phyloP scores from a whole-genome alignment of 2,113 vertebrate genomes.

The Heterotis niloticus region DNA sequence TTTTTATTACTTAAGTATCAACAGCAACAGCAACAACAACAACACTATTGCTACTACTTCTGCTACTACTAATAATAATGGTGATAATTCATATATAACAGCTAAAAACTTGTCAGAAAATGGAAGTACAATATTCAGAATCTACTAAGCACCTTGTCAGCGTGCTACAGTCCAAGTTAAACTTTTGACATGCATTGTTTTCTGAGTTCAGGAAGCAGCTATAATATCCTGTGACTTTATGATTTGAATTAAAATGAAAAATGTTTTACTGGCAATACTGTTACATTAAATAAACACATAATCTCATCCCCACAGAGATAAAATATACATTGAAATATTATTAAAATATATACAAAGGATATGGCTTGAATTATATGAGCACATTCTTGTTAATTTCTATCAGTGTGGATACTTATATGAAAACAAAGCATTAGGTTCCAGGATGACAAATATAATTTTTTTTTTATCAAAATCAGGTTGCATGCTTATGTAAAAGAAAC shows the following conservation, averaged over 20 bases:
- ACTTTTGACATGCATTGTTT: constrained; percentile 42
- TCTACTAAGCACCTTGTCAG: not conserved
- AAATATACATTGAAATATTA: constrained; percentile 52
- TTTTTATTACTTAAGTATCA: not conserved
- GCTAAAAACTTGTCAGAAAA: no score
- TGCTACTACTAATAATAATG: no score
- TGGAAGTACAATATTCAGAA: not conserved
- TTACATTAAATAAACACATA: constrained; percentile 53
- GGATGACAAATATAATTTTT: not conserved
- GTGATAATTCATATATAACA: no score
- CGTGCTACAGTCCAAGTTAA: not conserved
- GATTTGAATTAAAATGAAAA: constrained; percentile 54
- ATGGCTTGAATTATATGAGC: not conserved
- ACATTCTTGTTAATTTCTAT: not conserved
- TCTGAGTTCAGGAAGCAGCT: constrained; percentile 53
- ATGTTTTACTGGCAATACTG: constrained; percentile 54
- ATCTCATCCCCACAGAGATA: constrained; percentile 47
- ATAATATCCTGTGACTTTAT: constrained; percentile 46
- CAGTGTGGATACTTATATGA: not conserved
- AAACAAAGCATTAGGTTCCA: not conserved
- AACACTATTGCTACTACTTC: no score
- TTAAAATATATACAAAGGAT: constrained; percentile 35
- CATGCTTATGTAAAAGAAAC: not conserved
- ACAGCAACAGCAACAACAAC: not conserved
- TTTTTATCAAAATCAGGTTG: not conserved